A percentile compares a stretch with the other conserved stretches of the same genome.
Evolutionary conservation across 2,888 invertebrate genomes (phyloP).

Genomic region (Drosophila rellima): DNA sequence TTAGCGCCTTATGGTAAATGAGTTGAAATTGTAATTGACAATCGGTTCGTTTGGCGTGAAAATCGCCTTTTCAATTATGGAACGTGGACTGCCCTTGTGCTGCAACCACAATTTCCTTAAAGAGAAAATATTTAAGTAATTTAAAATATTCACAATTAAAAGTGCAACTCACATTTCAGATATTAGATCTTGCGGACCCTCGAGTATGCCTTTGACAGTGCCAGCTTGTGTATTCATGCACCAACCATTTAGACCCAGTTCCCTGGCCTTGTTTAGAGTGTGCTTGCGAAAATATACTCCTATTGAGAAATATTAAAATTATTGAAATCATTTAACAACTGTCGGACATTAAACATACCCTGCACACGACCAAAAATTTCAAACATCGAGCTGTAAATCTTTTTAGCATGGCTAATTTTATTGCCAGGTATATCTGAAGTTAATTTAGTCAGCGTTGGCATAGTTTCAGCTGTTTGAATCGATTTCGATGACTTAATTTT

Average conservation of each 20-base stretch:
- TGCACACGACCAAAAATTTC: slow-evolving; percentile 65
- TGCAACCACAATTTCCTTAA: slow-evolving; percentile 59
- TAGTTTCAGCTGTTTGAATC: background rate
- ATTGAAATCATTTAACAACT: background rate
- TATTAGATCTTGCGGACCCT: slow-evolving; percentile 87
- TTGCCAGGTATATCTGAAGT: slow-evolving; percentile 4
- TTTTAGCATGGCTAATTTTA: background rate
- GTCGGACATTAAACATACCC: slow-evolving; percentile 30
- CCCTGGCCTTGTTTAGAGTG: slow-evolving; percentile 87
- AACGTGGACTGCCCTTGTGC: slow-evolving; percentile 66
- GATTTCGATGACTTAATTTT: slow-evolving; percentile 29
- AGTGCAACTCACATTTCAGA: slow-evolving; percentile 86
- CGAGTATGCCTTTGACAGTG: slow-evolving; percentile 88
- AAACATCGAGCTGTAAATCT: slow-evolving; percentile 51
- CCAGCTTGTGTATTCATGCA: slow-evolving; percentile 89
- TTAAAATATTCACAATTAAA: background rate
- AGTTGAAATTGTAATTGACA: slow-evolving; percentile 32
- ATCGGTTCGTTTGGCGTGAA: slow-evolving; percentile 58
- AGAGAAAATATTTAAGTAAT: background rate
- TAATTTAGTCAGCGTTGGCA: background rate
- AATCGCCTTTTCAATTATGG: slow-evolving; percentile 49
- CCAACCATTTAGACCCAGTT: slow-evolving; percentile 88
- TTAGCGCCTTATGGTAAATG: slow-evolving; percentile 52
- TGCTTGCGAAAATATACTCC: slow-evolving; percentile 85
- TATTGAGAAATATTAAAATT: slow-evolving; percentile 11